Evolutionary conservation across 2,797 vertebrate species (phyloP).

Genomic region (Tarsius wallacei): DNA sequence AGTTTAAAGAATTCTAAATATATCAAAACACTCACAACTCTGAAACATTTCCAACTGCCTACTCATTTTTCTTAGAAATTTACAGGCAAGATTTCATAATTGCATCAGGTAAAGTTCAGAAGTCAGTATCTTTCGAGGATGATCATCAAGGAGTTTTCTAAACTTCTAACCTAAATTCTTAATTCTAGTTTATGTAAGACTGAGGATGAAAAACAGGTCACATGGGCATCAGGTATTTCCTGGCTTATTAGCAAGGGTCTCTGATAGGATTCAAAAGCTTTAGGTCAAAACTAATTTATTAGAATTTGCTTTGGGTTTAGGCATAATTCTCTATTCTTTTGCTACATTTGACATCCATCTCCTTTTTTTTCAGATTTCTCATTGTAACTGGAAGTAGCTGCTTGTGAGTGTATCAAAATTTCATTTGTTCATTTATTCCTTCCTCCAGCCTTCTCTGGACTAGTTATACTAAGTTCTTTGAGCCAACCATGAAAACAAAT

Average conservation of each 20-base stretch:
- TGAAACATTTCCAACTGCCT: conserved; percentile 1
- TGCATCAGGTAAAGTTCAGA: not conserved
- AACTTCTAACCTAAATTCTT: not conserved
- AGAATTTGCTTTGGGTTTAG: not conserved
- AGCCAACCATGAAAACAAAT: not conserved
- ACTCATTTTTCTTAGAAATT: not conserved
- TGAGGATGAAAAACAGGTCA: not conserved
- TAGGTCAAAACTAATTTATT: not conserved
- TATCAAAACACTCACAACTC: not conserved
- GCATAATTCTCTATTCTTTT: not conserved
- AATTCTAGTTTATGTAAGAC: not conserved
- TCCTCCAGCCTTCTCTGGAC: not conserved
- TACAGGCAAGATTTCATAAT: not conserved
- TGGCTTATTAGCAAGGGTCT: not conserved
- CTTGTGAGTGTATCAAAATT: not conserved
- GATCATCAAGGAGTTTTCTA: not conserved
- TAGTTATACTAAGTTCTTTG: not conserved
- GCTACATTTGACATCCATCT: not conserved
- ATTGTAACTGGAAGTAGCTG: not conserved
- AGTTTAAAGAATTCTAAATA: not conserved
- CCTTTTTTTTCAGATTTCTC: not conserved
- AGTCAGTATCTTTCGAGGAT: not conserved
- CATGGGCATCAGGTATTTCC: not conserved
- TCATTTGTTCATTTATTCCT: conserved; percentile 29
- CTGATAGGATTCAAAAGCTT: not conserved